Percentiles rank a stretch among this genome's conserved stretches.
Evolutionary conservation across 2,888 invertebrate genomes (phyloP).

Genomic region (Carterocephalus palaemon): DNA sequence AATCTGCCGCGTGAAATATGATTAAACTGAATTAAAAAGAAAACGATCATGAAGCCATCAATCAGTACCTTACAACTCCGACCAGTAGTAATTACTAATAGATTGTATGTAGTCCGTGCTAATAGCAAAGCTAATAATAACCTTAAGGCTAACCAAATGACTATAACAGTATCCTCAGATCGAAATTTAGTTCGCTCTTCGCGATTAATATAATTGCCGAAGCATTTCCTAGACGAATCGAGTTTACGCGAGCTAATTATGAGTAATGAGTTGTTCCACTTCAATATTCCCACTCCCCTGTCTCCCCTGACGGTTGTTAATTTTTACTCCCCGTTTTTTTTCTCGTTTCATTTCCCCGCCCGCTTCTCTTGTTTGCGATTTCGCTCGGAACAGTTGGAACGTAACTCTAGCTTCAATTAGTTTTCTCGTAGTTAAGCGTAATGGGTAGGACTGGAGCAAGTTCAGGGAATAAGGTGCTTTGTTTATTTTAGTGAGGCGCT

Average conservation of each 20-base stretch:
- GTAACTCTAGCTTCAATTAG: conserved; percentile 37
- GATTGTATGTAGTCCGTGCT: no score
- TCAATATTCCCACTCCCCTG: conserved; percentile 46
- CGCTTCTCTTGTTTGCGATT: conserved; percentile 33
- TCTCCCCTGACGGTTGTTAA: conserved; percentile 42
- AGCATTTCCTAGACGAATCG: conserved; percentile 43
- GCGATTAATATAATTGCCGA: conserved; percentile 7
- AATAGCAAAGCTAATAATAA: no score
- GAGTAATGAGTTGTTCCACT: conserved; percentile 59
- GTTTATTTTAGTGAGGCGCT: conserved; percentile 11
- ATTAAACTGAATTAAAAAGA: no score
- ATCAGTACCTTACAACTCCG: no score
- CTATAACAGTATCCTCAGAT: no score
- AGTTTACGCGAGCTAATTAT: conserved; percentile 65
- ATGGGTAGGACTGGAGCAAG: conserved; percentile 23
- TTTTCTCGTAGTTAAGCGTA: conserved; percentile 36
- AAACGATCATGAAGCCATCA: no score
- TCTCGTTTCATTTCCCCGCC: conserved; percentile 33
- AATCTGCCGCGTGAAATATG: no score
- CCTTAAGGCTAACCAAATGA: no score
- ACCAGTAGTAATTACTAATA: no score
- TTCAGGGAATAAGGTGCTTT: conserved; percentile 10
- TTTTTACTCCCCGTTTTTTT: conserved; percentile 40
- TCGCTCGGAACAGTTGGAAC: conserved; percentile 32
- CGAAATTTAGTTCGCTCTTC: no score